Conservation (phyloP, 2,888 invertebrate species). For the Sepioteuthis lessoniana region DNA sequence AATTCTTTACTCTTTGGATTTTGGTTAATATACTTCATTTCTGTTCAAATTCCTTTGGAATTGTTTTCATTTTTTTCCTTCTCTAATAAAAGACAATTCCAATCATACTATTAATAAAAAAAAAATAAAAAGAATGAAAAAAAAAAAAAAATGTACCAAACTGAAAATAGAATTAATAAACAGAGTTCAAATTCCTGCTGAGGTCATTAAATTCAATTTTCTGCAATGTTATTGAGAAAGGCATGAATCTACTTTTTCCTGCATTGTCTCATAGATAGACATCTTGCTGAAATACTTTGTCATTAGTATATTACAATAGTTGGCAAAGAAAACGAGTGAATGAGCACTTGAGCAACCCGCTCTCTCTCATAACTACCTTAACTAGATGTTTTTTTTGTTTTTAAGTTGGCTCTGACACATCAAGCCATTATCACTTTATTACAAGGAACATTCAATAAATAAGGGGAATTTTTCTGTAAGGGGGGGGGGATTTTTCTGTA, state of each 20-base stretch:
- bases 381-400: not conserved
- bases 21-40: too few species aligned
- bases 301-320: not conserved
- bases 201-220: not conserved
- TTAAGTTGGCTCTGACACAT: too few species aligned
- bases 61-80: too few species aligned
- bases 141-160: too few species aligned
- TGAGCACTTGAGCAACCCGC: not conserved
- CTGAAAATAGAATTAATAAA: too few species aligned
- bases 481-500: too few species aligned
- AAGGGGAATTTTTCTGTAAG: too few species aligned
- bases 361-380: not conserved
- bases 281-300: not conserved
- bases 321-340: not conserved
- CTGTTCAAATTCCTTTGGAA: too few species aligned
- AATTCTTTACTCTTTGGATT: too few species aligned
- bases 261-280: not conserved
- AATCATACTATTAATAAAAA: not conserved
- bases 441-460: too few species aligned
- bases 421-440: too few species aligned
- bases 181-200: not conserved
- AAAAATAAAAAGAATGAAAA: not conserved
- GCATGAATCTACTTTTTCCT: not conserved
- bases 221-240: not conserved
- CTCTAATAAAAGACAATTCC: not conserved